A percentile compares a stretch with the other conserved stretches of the same genome.
phyloP scores from a whole-genome alignment of 2,797 vertebrate genomes.

The Pseudochirops corinnae region DNA sequence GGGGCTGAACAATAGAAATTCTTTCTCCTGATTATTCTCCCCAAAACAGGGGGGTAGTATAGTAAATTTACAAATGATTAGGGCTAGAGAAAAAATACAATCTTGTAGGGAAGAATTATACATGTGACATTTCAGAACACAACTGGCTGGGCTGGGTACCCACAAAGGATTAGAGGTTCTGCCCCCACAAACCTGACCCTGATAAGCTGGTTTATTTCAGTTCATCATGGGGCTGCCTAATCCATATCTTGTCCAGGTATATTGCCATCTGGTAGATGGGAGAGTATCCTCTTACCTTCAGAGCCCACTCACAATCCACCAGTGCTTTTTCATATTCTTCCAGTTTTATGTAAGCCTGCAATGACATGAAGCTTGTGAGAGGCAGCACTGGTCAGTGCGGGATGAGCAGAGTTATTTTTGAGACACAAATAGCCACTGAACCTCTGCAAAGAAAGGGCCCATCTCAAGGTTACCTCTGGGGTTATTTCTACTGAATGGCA shows the following conservation, averaged over 20 bases:
- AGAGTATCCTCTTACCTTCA: conserved; percentile 89
- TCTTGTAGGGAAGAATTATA: not conserved
- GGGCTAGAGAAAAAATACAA: not conserved
- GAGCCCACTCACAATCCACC: conserved; percentile 94
- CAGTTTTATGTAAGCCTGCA: conserved; percentile 93
- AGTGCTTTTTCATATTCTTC: conserved; percentile 90
- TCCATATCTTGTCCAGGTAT: not conserved
- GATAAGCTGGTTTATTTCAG: not conserved
- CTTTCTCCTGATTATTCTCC: conserved; percentile 8
- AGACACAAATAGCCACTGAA: not conserved
- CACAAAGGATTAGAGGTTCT: not conserved
- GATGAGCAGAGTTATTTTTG: not conserved
- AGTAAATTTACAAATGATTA: conserved; percentile 5
- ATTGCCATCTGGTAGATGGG: not conserved
- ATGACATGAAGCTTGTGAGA: conserved; percentile 50
- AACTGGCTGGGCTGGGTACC: not conserved
- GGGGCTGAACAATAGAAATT: not conserved
- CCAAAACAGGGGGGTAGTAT: not conserved
- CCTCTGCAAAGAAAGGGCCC: not conserved
- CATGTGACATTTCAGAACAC: not conserved
- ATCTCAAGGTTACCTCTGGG: not conserved
- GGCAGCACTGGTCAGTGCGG: not conserved
- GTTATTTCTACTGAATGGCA: not conserved
- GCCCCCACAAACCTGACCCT: not conserved
- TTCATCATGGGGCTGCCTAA: conserved; percentile 4